Evolutionary conservation across 2,113 vertebrate genomes (phyloP).

Genomic region (Oxyura jamaicensis): DNA sequence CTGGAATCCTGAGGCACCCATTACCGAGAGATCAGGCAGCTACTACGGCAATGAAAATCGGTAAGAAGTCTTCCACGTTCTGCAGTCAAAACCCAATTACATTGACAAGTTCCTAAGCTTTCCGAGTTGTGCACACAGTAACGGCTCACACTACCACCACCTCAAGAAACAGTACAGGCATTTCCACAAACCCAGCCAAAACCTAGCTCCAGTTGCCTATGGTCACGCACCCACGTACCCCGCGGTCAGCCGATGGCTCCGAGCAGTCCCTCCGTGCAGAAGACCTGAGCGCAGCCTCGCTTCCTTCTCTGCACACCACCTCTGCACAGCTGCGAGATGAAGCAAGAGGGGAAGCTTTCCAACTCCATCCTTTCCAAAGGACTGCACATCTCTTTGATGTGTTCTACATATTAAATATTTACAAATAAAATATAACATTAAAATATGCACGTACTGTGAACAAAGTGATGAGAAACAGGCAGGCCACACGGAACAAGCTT

Average conservation of each 20-base stretch:
- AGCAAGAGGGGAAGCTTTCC: background rate
- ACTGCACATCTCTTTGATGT: background rate
- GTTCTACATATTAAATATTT: background rate
- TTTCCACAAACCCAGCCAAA: background rate
- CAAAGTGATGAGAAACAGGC: background rate
- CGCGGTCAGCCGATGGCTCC: background rate
- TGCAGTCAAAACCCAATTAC: rapidly evolving
- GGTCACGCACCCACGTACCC: background rate
- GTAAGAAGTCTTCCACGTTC: background rate
- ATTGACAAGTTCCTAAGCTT: rapidly evolving
- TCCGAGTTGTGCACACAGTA: background rate
- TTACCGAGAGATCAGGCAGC: background rate
- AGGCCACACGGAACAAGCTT: rapidly evolving
- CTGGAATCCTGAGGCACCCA: background rate
- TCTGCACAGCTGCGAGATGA: background rate
- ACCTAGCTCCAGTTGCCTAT: background rate
- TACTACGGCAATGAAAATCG: rapidly evolving
- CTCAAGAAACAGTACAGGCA: rapidly evolving
- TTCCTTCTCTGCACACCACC: background rate
- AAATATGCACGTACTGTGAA: background rate
- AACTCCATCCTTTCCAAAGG: background rate
- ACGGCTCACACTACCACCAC: background rate
- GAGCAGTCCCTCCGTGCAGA: background rate
- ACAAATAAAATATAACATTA: background rate
- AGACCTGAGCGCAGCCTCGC: background rate